phyloP scores from a whole-genome alignment of 1,140 invertebrate genomes.

The Bradynema listronoti region DNA sequence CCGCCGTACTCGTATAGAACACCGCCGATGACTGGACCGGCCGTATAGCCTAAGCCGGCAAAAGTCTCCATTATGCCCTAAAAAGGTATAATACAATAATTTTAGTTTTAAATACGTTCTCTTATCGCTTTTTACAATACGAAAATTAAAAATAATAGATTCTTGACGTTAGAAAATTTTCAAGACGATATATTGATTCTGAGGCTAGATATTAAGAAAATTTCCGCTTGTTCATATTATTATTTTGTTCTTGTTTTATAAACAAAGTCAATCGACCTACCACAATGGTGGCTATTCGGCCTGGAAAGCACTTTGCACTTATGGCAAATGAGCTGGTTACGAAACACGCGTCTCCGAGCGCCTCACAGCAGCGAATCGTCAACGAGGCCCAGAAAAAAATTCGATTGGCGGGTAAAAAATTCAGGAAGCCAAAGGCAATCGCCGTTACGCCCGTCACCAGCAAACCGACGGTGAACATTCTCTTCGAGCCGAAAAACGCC shows the following conservation, averaged over 20 bases:
- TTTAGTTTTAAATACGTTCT: neutral
- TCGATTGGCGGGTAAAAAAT: conserved; percentile 72
- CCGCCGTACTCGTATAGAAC: conserved; percentile 64
- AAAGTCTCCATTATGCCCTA: conserved; percentile 79
- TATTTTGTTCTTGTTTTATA: too few relatives aligned
- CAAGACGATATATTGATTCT: neutral
- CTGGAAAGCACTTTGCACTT: conserved; percentile 83
- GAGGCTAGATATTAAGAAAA: conserved; percentile 8
- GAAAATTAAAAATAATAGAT: neutral
- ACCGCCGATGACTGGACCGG: conserved; percentile 55
- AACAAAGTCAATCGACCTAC: neutral
- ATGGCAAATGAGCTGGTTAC: conserved; percentile 84
- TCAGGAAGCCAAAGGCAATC: conserved; percentile 64
- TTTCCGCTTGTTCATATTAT: neutral
- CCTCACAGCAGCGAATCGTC: conserved; percentile 77
- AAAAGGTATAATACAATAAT: conserved; percentile 10
- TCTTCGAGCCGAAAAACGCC: conserved; percentile 73
- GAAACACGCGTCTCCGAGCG: conserved; percentile 78
- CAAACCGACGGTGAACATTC: conserved; percentile 77
- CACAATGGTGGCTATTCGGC: conserved; percentile 79
- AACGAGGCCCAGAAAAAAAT: conserved; percentile 79
- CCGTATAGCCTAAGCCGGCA: conserved; percentile 70
- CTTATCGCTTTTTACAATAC: neutral
- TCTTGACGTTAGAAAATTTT: neutral
- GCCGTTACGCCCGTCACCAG: conserved; percentile 68